Conservation (phyloP, 2,888 invertebrate genomes). For the Charanyca ferruginea region DNA sequence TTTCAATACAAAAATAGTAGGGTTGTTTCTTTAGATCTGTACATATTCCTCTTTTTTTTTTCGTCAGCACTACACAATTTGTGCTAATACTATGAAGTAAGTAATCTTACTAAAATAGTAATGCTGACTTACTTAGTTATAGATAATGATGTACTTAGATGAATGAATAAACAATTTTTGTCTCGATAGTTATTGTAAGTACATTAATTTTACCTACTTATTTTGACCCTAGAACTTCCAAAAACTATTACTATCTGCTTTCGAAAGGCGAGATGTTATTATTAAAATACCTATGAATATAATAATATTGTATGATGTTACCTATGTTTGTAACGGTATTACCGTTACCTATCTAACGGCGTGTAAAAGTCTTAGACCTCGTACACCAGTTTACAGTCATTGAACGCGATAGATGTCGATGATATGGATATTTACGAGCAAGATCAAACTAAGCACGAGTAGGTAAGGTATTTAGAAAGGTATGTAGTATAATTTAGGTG, state of each 20-base stretch:
- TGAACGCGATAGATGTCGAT: slow-evolving; percentile 41
- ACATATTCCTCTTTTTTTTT: slow-evolving; percentile 81
- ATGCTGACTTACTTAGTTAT: slow-evolving; percentile 55
- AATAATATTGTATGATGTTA: slow-evolving; percentile 19
- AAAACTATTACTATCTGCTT: slow-evolving; percentile 13
- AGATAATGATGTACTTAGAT: slow-evolving; percentile 43
- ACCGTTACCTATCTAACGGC: slow-evolving; percentile 37
- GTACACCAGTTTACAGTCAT: slow-evolving; percentile 24
- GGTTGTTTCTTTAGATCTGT: slow-evolving; percentile 89
- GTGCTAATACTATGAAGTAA: slow-evolving; percentile 51
- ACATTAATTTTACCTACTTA: slow-evolving; percentile 47
- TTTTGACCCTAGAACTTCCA: slow-evolving; percentile 50
- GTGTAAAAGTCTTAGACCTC: slow-evolving; percentile 33
- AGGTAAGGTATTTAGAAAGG: slow-evolving; percentile 59
- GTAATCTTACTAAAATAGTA: slow-evolving; percentile 50
- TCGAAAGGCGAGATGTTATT: slow-evolving; percentile 9
- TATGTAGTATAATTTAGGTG: slow-evolving; percentile 54
- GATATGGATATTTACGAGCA: slow-evolving; percentile 45
- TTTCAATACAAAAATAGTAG: slow-evolving; percentile 85
- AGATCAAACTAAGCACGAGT: slow-evolving; percentile 50
- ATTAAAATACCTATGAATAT: slow-evolving; percentile 1
- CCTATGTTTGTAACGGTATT: slow-evolving; percentile 19
- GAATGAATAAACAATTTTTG: slow-evolving; percentile 48
- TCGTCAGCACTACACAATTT: slow-evolving; percentile 50
- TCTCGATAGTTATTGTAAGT: slow-evolving; percentile 53